phyloP scores from a whole-genome alignment of 2,113 vertebrate genomes.

The Albula glossodonta region DNA sequence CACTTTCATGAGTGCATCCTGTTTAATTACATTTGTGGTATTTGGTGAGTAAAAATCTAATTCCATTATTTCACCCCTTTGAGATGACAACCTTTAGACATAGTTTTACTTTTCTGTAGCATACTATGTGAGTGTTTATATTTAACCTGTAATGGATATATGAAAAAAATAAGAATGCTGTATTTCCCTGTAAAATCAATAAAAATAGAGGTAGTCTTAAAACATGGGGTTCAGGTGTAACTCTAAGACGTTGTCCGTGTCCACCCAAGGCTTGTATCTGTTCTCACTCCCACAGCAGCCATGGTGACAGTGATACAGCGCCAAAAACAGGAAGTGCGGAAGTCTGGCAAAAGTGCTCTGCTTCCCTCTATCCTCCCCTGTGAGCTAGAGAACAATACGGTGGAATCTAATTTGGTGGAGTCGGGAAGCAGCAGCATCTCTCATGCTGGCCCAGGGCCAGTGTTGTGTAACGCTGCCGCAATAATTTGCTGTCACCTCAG shows the following conservation, averaged over 20 bases:
- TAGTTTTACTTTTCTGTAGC: too few species aligned
- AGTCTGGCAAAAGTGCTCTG: neutral
- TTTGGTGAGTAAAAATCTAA: too few species aligned
- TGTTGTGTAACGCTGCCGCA: neutral
- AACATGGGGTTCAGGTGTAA: neutral
- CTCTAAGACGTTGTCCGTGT: neutral
- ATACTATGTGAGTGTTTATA: too few species aligned
- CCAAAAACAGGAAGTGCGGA: neutral
- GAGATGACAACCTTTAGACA: too few species aligned
- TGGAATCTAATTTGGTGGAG: neutral
- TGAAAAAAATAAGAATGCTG: neutral
- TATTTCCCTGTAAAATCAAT: neutral
- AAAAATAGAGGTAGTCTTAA: neutral
- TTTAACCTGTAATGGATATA: too few species aligned
- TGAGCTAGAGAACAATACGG: neutral
- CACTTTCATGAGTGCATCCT: too few species aligned
- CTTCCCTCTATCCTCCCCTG: neutral
- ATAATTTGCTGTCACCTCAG: neutral
- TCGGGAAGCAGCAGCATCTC: neutral
- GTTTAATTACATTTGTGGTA: too few species aligned
- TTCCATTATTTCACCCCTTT: too few species aligned
- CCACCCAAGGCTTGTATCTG: neutral
- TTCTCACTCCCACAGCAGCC: neutral
- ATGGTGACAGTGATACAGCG: neutral
- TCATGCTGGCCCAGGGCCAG: neutral